Evolutionary conservation across 92 coral and sea anemone species (phyloP).

Genomic region (Porites cylindrica): DNA sequence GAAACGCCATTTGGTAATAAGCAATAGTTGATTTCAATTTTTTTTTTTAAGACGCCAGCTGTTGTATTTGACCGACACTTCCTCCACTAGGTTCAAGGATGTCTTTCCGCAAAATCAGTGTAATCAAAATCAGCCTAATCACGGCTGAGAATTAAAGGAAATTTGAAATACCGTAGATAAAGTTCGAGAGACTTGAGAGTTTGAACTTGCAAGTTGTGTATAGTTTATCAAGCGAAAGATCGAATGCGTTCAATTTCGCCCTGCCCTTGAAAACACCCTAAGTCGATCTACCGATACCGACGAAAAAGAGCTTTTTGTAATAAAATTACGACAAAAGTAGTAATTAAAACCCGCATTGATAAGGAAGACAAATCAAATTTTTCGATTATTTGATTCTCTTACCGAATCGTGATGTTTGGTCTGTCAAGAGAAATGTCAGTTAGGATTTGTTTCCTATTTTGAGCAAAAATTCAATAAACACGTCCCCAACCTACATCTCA

Average conservation of each 20-base stretch:
- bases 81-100: conserved; percentile 9
- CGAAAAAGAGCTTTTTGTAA: conserved; percentile 1
- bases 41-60: conserved; percentile 7
- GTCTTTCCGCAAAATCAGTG: conserved; percentile 39
- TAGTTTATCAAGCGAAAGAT: not conserved
- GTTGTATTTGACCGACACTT: conserved; percentile 27
- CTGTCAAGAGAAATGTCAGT: conserved; percentile 14
- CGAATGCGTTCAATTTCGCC: not conserved
- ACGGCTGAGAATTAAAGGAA: conserved; percentile 16
- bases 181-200: not conserved
- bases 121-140: conserved; percentile 40
- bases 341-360: conserved; percentile 35
- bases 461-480: too few species aligned
- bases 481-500: too few species aligned
- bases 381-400: conserved; percentile 1
- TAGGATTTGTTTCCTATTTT: not conserved
- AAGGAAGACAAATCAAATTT: conserved; percentile 18
- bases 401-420: not conserved
- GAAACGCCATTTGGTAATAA: conserved; percentile 20
- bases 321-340: not conserved
- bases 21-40: conserved; percentile 35
- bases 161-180: conserved; percentile 4
- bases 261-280: not conserved
- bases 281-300: not conserved
- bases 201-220: not conserved